Evolutionary conservation across 2,888 invertebrate species (phyloP).

Genomic region (Eurytoma adleriae): DNA sequence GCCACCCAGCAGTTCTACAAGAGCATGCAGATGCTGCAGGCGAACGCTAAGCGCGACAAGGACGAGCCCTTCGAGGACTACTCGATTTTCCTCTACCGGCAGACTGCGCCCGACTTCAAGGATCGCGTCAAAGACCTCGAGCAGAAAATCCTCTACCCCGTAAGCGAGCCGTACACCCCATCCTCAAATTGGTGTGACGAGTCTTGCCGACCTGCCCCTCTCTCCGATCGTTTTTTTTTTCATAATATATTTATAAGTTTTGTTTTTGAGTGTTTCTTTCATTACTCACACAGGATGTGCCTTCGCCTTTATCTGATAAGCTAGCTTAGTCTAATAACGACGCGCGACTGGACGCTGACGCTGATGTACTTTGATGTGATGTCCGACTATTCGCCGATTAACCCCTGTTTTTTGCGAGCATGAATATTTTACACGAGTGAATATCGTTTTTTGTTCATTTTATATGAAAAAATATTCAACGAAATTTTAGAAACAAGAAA

Average conservation of each 20-base stretch:
- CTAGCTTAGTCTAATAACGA: background rate
- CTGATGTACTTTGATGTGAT: too few relatives aligned
- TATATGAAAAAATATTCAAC: too few relatives aligned
- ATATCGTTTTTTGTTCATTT: too few relatives aligned
- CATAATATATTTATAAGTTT: background rate
- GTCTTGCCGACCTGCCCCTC: too few relatives aligned
- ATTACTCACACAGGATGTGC: too few relatives aligned
- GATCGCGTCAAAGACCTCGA: constrained; percentile 90
- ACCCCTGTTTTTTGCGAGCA: too few relatives aligned
- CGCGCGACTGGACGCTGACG: too few relatives aligned
- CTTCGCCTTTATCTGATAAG: too few relatives aligned
- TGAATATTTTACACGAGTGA: too few relatives aligned
- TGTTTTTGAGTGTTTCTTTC: background rate
- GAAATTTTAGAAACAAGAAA: too few relatives aligned
- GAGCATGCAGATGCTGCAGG: constrained; percentile 90
- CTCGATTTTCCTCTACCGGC: constrained; percentile 90
- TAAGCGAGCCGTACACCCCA: constrained; percentile 79
- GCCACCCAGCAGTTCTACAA: constrained; percentile 90
- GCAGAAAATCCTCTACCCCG: constrained; percentile 84
- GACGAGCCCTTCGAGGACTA: constrained; percentile 88
- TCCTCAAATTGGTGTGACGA: background rate
- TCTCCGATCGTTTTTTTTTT: too few relatives aligned
- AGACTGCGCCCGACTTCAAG: constrained; percentile 89
- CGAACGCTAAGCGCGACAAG: constrained; percentile 82
- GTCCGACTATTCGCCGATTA: background rate